Evolutionary conservation across 1,140 invertebrate species (phyloP), one percentile per base, ranked within the genome.

Genomic region (Latrodectus geometricus): DNA sequence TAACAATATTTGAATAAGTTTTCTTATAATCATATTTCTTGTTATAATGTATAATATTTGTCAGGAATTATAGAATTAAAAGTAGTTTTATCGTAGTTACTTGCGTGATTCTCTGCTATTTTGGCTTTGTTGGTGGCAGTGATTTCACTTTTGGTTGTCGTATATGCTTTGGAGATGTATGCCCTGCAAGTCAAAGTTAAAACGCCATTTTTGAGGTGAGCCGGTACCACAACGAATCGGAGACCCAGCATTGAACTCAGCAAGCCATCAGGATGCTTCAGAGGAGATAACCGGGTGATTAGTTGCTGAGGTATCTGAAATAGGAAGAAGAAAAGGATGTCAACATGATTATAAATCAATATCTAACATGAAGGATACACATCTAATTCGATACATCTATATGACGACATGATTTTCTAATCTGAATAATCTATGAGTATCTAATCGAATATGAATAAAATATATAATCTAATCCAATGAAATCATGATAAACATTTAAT

Each of bases 71-170:
- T 35, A 35, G 35, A 35, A 35, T 35, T 35, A 35, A 35, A 35
- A 1, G 5, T 3, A 5, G 35, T 35, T 35, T 35, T 35, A 35
- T 35, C 35, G 5, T 35, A 84, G 12, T 87, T 80, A 87, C 85
- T 66, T 50, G 85, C 85, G 12, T 80, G 69, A 17, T 87, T 79
- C 5, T 87, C 85, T 0, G 85, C 76, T 11, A 87, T 87, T 48
- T 87, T 87, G 1, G 85, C 73, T 68, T 87, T 87, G 56, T 87
- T 87, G 14, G 85, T 87, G 11, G 85, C 85, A 4, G 68, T 68
- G 7, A 95, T 96, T 89, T 96, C 95, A 90, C 96, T 96, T 89
- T 96, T 96, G 89, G 94, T 96, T 77, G 94, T 93, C 93, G 94
- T 95, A 91, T 96, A 96, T 0, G 96, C 93, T 4, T 94, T 94